phyloP scores from a whole-genome alignment of 2,113 vertebrate genomes.

The Carlito syrichta region DNA sequence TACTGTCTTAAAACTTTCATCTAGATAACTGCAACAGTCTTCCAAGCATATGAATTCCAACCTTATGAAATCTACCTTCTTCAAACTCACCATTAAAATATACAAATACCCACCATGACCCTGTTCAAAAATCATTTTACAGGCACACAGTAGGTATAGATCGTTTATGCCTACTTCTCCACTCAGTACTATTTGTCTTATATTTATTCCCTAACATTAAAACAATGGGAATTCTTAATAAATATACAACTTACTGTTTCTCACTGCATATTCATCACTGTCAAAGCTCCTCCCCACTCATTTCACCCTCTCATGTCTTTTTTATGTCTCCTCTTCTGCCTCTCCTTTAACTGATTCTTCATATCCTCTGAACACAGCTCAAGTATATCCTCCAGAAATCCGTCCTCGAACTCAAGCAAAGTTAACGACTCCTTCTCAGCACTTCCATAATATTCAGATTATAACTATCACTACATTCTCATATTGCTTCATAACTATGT shows the following conservation, averaged over 20 bases:
- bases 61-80: not conserved
- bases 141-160: not conserved
- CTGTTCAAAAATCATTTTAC: not conserved
- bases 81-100: slow-evolving; percentile 20
- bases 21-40: not conserved
- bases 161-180: not conserved
- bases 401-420: not conserved
- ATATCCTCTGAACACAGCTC: not conserved
- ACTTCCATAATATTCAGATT: not conserved
- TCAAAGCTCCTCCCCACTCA: not conserved
- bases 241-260: not conserved
- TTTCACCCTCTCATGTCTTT: not conserved
- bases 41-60: not conserved
- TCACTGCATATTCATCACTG: not conserved
- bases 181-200: not conserved
- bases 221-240: not conserved
- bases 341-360: not conserved
- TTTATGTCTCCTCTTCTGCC: not conserved
- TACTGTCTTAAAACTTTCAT: not conserved
- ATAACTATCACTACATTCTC: not conserved
- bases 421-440: not conserved
- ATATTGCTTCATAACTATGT: not conserved
- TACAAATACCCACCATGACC: not conserved
- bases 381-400: not conserved
- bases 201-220: not conserved